Conservation (phyloP, 1,140 invertebrate species). For the Zaprionus lachaisei region DNA sequence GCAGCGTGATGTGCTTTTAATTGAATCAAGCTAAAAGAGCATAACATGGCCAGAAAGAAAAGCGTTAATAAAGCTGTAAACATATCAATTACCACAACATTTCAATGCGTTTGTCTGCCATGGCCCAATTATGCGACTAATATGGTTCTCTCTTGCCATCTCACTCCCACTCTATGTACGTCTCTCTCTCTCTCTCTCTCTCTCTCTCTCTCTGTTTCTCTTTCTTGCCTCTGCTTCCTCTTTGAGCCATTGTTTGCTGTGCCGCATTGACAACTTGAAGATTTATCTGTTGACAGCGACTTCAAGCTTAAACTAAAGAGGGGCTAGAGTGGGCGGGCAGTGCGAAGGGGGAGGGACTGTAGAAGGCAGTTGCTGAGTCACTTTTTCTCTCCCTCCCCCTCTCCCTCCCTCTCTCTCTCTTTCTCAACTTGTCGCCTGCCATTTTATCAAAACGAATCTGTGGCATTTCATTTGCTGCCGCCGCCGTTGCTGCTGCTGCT, state of each 20-base stretch:
- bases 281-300: constrained; percentile 51
- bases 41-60: constrained; percentile 13
- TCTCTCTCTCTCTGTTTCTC: neutral
- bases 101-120: constrained; percentile 46
- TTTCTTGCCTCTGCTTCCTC: constrained; percentile 3
- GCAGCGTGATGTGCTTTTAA: constrained; percentile 65
- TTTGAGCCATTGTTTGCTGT: constrained; percentile 31
- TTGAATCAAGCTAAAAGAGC: constrained; percentile 61
- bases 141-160: constrained; percentile 10
- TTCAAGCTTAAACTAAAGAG: constrained; percentile 27
- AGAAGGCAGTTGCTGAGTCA: neutral
- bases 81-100: constrained; percentile 73
- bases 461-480: constrained; percentile 69
- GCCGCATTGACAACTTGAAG: constrained; percentile 47
- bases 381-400: constrained; percentile 49
- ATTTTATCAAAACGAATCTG: constrained; percentile 78
- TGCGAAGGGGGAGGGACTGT: neutral
- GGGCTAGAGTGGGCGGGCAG: neutral
- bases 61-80: constrained; percentile 74
- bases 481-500: constrained; percentile 26
- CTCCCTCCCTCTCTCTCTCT: constrained; percentile 67
- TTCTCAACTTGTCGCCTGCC: constrained; percentile 74
- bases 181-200: too few species aligned
- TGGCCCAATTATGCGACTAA: constrained; percentile 67
- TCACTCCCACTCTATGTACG: neutral